These are phyloP conservation scores for Drosophila histrio DNA, from an alignment of 2,888 invertebrate genomes.

Conservation along the genomic window DNA sequence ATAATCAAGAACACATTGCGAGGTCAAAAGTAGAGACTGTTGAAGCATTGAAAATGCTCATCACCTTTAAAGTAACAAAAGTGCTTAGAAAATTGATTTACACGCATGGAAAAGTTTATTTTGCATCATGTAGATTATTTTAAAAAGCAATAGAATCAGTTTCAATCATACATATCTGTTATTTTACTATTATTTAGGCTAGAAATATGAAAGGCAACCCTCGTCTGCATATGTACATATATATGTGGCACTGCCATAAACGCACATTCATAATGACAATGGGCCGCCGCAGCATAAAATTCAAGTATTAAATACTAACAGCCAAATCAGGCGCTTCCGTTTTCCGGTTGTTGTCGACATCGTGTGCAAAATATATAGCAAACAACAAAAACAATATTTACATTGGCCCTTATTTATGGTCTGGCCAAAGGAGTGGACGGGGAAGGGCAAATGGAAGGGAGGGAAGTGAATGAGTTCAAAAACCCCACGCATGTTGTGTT, in stretches of 20 bases:
- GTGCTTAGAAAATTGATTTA: no score
- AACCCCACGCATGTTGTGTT: constrained; percentile 48
- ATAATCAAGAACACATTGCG: no score
- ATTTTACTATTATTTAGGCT: no score
- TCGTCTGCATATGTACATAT: neutral
- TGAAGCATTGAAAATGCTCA: no score
- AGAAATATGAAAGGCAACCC: no score
- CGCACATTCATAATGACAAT: constrained; percentile 59
- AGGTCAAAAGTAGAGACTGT: no score
- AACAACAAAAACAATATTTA: constrained; percentile 24
- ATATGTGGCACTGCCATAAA: constrained; percentile 32
- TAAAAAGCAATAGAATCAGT: no score
- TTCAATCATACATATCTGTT: no score
- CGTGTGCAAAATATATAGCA: constrained; percentile 46
- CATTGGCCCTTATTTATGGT: constrained; percentile 42
- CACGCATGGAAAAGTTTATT: no score
- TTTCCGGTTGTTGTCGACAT: constrained; percentile 60
- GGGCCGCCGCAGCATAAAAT: constrained; percentile 30
- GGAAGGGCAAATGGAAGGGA: neutral
- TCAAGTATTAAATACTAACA: constrained; percentile 14
- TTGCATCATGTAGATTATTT: no score
- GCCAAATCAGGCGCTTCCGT: constrained; percentile 75
- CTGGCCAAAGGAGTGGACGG: constrained; percentile 6
- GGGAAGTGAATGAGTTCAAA: constrained; percentile 41
- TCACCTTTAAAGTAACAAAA: no score